Conservation (phyloP, 1,140 invertebrate species). For the Drosophila subpulchrella region DNA sequence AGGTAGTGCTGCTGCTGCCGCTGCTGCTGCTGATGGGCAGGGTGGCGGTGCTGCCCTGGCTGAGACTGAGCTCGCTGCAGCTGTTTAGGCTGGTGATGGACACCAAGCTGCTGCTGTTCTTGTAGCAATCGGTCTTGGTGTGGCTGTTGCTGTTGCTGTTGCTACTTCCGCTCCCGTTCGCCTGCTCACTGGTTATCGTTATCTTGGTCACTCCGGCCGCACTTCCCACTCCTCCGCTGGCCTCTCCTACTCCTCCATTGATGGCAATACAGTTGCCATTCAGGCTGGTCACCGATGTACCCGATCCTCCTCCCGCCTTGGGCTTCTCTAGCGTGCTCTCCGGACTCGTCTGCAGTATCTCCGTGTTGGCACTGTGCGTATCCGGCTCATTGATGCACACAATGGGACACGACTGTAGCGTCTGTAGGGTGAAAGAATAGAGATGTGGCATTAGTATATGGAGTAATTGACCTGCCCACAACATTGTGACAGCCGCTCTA, state of each 20-base stretch:
- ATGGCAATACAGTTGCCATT: conserved; percentile 69
- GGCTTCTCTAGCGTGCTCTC: conserved; percentile 79
- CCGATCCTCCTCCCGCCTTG: conserved; percentile 9
- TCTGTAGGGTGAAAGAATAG: conserved; percentile 43
- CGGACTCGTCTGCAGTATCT: conserved; percentile 71
- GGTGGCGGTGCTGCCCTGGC: conserved; percentile 60
- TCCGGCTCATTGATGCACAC: conserved; percentile 80
- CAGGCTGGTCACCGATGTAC: conserved; percentile 26
- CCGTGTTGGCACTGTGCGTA: conserved; percentile 73
- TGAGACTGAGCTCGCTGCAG: conserved; percentile 59
- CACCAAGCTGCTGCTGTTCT: conserved; percentile 68
- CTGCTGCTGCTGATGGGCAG: conserved; percentile 36
- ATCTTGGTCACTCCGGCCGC: conserved; percentile 47
- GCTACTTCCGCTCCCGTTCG: conserved; percentile 12
- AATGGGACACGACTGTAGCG: conserved; percentile 78
- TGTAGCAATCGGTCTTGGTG: conserved; percentile 39
- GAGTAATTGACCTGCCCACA: conserved; percentile 5
- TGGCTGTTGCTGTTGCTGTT: conserved; percentile 20
- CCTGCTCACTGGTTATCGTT: conserved; percentile 48
- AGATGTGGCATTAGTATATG: background rate
- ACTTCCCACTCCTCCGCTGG: conserved; percentile 16
- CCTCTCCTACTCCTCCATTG: conserved; percentile 38
- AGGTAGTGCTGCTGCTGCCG: background rate
- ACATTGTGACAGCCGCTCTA: conserved; percentile 7
- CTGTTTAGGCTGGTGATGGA: conserved; percentile 71